Evolutionary conservation across 2,797 vertebrate species (phyloP), one percentile per base, ranked within the genome.

Genomic region (Malurus leucopterus): DNA sequence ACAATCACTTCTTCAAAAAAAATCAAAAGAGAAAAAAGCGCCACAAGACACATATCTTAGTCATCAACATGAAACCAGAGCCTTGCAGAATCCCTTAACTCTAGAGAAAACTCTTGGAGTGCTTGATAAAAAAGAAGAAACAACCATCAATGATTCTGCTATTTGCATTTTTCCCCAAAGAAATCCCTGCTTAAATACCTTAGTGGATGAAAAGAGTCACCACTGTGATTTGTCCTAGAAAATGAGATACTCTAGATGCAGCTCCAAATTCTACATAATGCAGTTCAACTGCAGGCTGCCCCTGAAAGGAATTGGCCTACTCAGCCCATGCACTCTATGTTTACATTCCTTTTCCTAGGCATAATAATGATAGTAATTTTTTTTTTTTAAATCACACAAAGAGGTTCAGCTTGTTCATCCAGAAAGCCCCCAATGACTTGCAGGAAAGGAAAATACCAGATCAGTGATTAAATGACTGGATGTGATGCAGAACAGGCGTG

Each of bases 21-120:
- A 38, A 50, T n/a, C n/a, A 16, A 3, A 4, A 1, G 11, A 7
- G 1, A 2, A n/a, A 49, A 63, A 44, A 67, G 38, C 15, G 19
- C 36, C 27, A 26, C 27, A 73, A 50, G 30, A 36, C 20, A 46
- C 3, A 6, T 23, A 64, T 20, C 7, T 55, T n/a, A n/a, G 21
- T 51, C 65, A 62, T 38, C 27, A 81, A 34, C 15, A 50, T 8
- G 29, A 70, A 81, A 75, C 9, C 34, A 75, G 21, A 57, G 47
- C 44, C 64, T 70, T 36, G 19, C 18, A 43, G 23, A 76, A 34
- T 43, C 11, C 23, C 16, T 0, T 5, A 65, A 10, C 32, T 67
- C 34, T 8, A 62, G 1, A 49, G 15, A 4, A 78, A 83, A 71
- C 29, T 54, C 64, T 18, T n/a, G 20, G 13, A 79, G 30, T 30